Conservation (phyloP, 2,113 vertebrate genomes). For the Sceloporus tristichus region DNA sequence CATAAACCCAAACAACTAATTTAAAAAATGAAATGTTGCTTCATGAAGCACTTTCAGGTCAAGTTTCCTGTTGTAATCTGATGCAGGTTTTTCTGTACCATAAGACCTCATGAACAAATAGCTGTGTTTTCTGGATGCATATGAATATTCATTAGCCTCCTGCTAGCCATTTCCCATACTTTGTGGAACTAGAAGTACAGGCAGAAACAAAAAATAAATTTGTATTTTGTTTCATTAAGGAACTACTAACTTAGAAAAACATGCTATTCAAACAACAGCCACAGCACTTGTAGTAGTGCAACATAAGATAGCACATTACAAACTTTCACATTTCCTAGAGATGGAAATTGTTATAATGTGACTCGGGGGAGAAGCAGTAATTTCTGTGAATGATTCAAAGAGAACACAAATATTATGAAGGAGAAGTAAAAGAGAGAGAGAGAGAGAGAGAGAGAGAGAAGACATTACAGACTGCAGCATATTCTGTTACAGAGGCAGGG, state of each 20-base stretch:
- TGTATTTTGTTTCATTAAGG: neutral
- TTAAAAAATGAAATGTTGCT: neutral
- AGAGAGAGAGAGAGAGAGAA: too few relatives aligned
- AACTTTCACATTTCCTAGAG: neutral
- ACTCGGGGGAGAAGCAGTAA: neutral
- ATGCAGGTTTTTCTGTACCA: neutral
- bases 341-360: conserved; percentile 8
- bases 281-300: neutral
- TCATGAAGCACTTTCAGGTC: neutral
- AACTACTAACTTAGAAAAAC: neutral
- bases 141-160: conserved; percentile 40
- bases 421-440: neutral
- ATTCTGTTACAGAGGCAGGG: too few relatives aligned
- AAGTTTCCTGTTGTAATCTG: neutral
- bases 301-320: neutral
- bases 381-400: neutral
- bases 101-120: neutral
- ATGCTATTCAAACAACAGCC: neutral
- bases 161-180: conserved; percentile 11
- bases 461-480: neutral
- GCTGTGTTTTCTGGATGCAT: neutral
- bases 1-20: neutral
- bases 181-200: neutral
- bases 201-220: neutral
- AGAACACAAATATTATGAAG: neutral